Evolutionary conservation across 2,797 vertebrate genomes (phyloP).

Genomic region (Gobio occitaniae): DNA sequence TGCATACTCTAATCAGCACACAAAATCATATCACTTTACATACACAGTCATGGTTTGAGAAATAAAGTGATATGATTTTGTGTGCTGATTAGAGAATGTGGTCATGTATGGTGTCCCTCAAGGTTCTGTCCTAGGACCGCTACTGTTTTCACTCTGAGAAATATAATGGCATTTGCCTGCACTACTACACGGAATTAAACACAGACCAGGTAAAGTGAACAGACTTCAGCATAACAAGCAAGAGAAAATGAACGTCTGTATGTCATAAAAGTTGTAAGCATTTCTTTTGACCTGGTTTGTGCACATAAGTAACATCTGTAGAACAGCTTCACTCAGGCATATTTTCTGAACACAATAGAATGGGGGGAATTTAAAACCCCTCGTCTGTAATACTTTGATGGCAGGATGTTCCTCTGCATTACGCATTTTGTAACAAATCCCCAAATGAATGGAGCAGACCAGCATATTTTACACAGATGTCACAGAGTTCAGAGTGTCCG

Average conservation of each 20-base stretch:
- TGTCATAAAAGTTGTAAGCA: background rate
- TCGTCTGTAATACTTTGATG: slow-evolving; percentile 9
- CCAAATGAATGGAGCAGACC: background rate
- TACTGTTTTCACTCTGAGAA: background rate
- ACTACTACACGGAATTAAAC: background rate
- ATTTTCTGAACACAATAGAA: background rate
- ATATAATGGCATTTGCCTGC: background rate
- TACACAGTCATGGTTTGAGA: too few species aligned
- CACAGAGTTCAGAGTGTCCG: background rate
- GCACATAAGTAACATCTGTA: slow-evolving; percentile 20
- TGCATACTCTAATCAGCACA: background rate
- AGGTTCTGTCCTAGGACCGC: background rate
- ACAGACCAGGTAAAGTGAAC: background rate
- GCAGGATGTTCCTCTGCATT: slow-evolving; percentile 19
- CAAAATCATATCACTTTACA: background rate
- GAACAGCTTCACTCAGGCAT: background rate
- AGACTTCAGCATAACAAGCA: background rate
- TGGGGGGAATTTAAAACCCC: background rate
- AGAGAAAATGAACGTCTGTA: background rate
- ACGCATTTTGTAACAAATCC: slow-evolving; percentile 4
- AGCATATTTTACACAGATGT: slow-evolving; percentile 16
- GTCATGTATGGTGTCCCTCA: slow-evolving; percentile 1
- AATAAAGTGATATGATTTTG: too few species aligned
- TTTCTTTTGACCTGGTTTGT: slow-evolving; percentile 1
- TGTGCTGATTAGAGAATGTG: too few species aligned